Conservation (phyloP, 1,140 invertebrate species). For the Sarcophaga peregrina region DNA sequence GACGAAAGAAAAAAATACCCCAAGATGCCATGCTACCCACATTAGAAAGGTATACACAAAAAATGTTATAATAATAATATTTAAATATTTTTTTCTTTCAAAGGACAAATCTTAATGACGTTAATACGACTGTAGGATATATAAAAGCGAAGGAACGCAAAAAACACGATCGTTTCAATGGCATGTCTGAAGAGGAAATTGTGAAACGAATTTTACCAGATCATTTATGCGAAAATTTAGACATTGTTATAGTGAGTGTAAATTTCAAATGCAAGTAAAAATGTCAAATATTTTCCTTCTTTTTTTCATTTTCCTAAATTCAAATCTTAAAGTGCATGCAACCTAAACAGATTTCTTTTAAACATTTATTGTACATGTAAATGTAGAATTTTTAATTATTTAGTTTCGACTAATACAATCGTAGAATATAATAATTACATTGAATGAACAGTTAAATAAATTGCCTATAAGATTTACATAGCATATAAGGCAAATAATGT, state of each 20-base stretch:
- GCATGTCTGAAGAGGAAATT: conserved; percentile 96
- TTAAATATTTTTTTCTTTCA: conserved; percentile 47
- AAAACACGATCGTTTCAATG: conserved; percentile 96
- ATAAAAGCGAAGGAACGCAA: conserved; percentile 83
- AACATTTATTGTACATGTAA: not conserved
- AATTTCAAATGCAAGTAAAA: conserved; percentile 52
- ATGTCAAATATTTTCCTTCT: not conserved
- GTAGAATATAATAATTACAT: no score
- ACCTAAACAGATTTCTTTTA: not conserved
- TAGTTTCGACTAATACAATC: not conserved
- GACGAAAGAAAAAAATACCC: conserved; percentile 42
- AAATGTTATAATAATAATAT: not conserved
- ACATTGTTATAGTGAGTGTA: conserved; percentile 96
- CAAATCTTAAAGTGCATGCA: not conserved
- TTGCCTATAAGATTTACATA: no score
- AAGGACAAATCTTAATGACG: not conserved
- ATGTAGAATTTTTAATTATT: not conserved
- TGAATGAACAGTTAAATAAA: no score
- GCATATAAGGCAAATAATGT: no score
- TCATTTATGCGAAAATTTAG: conserved; percentile 90
- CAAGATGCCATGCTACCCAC: not conserved
- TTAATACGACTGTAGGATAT: conserved; percentile 12
- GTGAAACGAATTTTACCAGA: conserved; percentile 91
- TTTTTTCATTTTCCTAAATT: not conserved
- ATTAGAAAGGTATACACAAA: not conserved